Evolutionary conservation across 2,113 vertebrate species (phyloP), one percentile per base, ranked within the genome.

Genomic region (Abramis brama): DNA sequence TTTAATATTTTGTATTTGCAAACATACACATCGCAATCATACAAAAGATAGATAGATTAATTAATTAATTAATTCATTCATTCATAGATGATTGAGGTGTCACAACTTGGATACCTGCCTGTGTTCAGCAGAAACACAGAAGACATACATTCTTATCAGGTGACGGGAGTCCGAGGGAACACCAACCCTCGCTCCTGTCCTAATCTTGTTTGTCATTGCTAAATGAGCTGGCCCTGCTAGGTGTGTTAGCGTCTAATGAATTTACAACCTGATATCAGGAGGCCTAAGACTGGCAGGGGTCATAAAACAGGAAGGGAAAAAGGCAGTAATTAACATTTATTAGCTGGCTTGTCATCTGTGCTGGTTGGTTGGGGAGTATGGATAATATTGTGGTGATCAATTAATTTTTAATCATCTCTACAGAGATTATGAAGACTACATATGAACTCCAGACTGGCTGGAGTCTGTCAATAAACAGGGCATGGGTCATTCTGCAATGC

Each of bases 381-480:
- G 91, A 92, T 93, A 92, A 91, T 85, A 79, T 90, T 82, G 87
- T 85, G 27, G 84, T 85, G 90, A 93, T 95, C 92, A 94, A 93
- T 95, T 92, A 93, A 94, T 95, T 88, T 92, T 95, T 95, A 93
- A 95, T 95, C 90, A 88, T 76, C 91, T 91, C 90, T 84, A 57
- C 90, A 85, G 90, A 91, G 94, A 95, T 96, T 94, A 94, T 90
- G 55, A 75, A 85, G 91, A 91, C 90, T 91, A 85, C 89, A 73
- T 70, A 94, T 95, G 93, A 94, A 95, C 94, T 94, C 92, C 94
- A 95, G 95, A 95, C 94, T 93, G 94, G 91, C 93, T 93, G 94
- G 94, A 95, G 95, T 94, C 94, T 93, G 94, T 96, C 94, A 94
- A 95, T 94, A 94, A 92, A 93, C 92, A 94, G 92, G 94, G 93